Evolutionary conservation across 2,113 vertebrate species (phyloP).

Genomic region (Antechinus flavipes): DNA sequence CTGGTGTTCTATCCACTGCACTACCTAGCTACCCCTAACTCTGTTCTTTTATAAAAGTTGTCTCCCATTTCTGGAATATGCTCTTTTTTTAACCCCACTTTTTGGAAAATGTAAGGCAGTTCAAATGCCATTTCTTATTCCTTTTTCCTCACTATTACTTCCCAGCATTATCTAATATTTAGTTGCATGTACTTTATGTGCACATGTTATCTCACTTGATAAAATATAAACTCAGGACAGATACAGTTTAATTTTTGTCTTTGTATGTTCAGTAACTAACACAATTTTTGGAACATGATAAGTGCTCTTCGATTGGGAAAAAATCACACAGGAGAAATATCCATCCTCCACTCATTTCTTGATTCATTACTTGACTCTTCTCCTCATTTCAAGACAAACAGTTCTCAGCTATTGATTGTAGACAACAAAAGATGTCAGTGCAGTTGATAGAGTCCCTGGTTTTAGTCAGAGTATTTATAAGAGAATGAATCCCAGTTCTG

Average conservation of each 20-base stretch:
- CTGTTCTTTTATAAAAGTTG: background rate
- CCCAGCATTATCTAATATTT: background rate
- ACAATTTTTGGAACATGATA: background rate
- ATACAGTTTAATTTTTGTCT: background rate
- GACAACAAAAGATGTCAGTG: background rate
- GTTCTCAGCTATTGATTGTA: background rate
- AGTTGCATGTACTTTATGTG: background rate
- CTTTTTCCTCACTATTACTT: background rate
- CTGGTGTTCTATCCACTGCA: too few species aligned
- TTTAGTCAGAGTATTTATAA: background rate
- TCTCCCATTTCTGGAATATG: background rate
- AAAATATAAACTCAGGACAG: background rate
- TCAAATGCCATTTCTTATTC: background rate
- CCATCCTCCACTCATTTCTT: background rate
- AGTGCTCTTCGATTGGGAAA: background rate
- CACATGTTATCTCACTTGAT: background rate
- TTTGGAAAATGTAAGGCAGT: background rate
- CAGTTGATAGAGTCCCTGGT: background rate
- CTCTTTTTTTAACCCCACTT: background rate
- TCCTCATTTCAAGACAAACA: slow-evolving; percentile 27
- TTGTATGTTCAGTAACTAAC: background rate
- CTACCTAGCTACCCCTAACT: background rate
- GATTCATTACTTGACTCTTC: slow-evolving; percentile 26
- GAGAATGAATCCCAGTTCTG: background rate
- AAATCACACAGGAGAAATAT: background rate